Percentiles rank a stretch among this genome's conserved stretches.
Evolutionary conservation across 1,140 invertebrate genomes (phyloP).

Genomic region (Cherax quadricarinatus): DNA sequence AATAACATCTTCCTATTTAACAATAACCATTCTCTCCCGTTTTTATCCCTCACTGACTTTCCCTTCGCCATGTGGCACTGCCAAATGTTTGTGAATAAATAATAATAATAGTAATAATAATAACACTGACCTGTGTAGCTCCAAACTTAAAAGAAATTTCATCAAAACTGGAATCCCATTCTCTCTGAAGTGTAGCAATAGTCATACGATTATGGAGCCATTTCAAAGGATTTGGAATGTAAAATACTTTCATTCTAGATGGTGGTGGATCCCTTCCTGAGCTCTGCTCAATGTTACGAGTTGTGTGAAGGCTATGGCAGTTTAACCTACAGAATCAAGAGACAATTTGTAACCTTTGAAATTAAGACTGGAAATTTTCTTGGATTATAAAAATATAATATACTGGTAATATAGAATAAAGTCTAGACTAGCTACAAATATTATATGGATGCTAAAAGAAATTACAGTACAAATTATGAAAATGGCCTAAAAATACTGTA

Average conservation of each 20-base stretch:
- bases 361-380: neutral
- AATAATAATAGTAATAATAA: too few relatives aligned
- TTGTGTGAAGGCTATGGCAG: neutral
- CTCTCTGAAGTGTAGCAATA: conserved; percentile 41
- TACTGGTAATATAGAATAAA: neutral
- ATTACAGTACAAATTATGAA: neutral
- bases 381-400: neutral
- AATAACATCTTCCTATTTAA: too few relatives aligned
- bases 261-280: conserved; percentile 2
- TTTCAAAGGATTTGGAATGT: conserved; percentile 57
- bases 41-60: too few relatives aligned
- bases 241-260: conserved; percentile 49
- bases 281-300: neutral
- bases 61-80: too few relatives aligned
- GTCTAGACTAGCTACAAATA: neutral
- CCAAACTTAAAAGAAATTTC: conserved; percentile 48
- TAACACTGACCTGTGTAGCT: conserved; percentile 29
- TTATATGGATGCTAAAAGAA: neutral
- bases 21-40: too few relatives aligned
- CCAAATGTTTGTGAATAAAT: too few relatives aligned
- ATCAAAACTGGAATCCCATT: conserved; percentile 45
- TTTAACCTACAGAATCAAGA: neutral
- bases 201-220: conserved; percentile 55
- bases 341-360: neutral
- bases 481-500: too few relatives aligned